phyloP scores from a whole-genome alignment of 35 echinoderm and acorn worm species.

The Apostichopus japonicus region DNA sequence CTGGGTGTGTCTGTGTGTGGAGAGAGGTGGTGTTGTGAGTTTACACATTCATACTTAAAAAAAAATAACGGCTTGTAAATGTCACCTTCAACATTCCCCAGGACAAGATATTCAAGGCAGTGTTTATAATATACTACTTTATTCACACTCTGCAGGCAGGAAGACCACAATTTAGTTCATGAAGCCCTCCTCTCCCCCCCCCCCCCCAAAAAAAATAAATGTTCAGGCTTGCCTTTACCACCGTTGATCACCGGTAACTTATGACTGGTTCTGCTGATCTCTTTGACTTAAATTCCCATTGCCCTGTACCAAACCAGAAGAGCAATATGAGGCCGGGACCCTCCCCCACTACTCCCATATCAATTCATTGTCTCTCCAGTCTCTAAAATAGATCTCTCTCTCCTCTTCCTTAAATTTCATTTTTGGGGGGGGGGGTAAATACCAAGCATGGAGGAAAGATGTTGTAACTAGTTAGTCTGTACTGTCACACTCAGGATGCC shows the following conservation, averaged over 20 bases:
- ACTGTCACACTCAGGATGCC: slow-evolving; percentile 3
- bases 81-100: too few relatives aligned
- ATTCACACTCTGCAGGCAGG: neutral
- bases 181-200: neutral
- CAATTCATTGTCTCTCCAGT: too few relatives aligned
- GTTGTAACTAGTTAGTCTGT: neutral
- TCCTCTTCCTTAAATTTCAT: neutral
- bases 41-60: too few relatives aligned
- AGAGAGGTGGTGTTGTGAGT: too few relatives aligned
- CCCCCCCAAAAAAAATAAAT: neutral
- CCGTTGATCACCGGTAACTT: neutral
- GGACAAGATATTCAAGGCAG: neutral
- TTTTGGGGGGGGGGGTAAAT: neutral
- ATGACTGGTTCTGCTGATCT: neutral
- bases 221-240: neutral
- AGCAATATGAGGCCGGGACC: neutral
- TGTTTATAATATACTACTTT: slow-evolving; percentile 27
- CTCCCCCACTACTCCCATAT: neutral
- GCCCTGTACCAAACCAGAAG: neutral
- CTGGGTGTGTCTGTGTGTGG: too few relatives aligned
- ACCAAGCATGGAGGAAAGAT: neutral
- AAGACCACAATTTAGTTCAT: neutral
- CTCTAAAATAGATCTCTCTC: neutral
- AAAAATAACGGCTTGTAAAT: too few relatives aligned
- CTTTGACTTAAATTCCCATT: neutral